Base-by-base conservation (phyloP, 2,888 invertebrate genomes). In the Kuschelorhynchus macadamiae region DNA sequence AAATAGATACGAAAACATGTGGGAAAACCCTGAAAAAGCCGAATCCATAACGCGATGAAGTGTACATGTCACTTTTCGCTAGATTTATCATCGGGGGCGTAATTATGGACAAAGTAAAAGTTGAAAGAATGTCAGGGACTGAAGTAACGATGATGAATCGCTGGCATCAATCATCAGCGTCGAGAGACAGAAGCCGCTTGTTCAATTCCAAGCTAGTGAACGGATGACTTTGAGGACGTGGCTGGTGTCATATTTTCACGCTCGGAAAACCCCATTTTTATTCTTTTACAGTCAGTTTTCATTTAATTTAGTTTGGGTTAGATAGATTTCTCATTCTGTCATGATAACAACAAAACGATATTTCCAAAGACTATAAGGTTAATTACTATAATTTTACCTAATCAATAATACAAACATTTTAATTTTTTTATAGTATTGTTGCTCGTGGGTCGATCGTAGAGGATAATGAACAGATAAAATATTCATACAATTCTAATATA, bases 111-210 rank as follows among this genome's bases (percentile, higher is more conserved):
- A 76, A 77, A 80, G 79, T 78, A 80, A 81, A 80, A 80, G 80
- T 80, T 80, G 77, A 78, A 78, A 78, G 76, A 78, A 77, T 78
- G 81, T 81, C 81, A 80, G 75, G 77, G 76, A 77, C 77, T 77
- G 79, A 79, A 80, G 77, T 81, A 82, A 81, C 81, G 82, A 84
- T 82, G 84, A 84, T 84, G 80, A 82, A 84, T 83, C 79, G 80
- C 75, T 72, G 72, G 74, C 83, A 84, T 83, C 83, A 83, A 83
- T 84, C 83, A 84, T 60, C 60, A 44, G 36, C 56, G 25, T 33
- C 47, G 49, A 44, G 46, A 56, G 64, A 64, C 64, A 56, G 56
- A n/a, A n/a, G n/a, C n/a, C n/a, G n/a, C n/a, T n/a, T n/a, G n/a
- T n/a, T n/a, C 25, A 25, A 25, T 25, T 25, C 25, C 25, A n/a